A percentile compares a stretch with the other conserved stretches of the same genome.
These are phyloP conservation scores for Dendrocincla fuliginosa DNA, from an alignment of 2,797 vertebrate genomes.

Conservation along the genomic window DNA sequence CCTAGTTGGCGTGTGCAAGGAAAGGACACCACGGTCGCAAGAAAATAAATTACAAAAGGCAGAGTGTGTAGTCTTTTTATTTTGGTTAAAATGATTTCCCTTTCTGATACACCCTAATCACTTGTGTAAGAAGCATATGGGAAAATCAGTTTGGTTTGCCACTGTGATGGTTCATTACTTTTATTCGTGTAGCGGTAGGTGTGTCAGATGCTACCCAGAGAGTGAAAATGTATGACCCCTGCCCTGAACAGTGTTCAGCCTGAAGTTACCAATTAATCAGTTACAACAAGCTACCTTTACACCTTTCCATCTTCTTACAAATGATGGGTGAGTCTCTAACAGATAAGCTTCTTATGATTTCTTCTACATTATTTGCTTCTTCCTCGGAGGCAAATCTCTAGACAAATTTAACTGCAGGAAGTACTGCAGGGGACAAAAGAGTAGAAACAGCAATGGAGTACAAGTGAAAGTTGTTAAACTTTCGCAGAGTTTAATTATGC, in stretches of 20 bases:
- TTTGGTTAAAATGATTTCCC: background rate
- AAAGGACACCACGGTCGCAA: rapidly evolving
- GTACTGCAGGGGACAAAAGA: background rate
- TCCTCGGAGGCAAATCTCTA: background rate
- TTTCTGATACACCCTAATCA: background rate
- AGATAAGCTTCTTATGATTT: background rate
- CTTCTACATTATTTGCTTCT: background rate
- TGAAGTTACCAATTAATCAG: background rate
- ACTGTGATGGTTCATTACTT: background rate
- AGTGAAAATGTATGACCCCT: background rate
- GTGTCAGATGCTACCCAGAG: background rate
- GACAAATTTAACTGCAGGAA: background rate
- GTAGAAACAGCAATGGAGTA: background rate
- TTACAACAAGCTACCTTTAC: background rate
- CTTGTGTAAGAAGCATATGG: background rate
- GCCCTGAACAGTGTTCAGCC: background rate
- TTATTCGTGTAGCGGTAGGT: background rate
- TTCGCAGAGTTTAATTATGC: background rate
- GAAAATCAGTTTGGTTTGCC: background rate
- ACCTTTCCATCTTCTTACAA: background rate
- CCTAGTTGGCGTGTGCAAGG: rapidly evolving
- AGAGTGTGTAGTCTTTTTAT: background rate
- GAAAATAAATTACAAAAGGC: background rate
- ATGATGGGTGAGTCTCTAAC: background rate
- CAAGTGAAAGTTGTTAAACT: background rate